These are phyloP conservation scores for Daubentonia madagascariensis DNA, from an alignment of 2,113 vertebrate species.

Conservation along the genomic window DNA sequence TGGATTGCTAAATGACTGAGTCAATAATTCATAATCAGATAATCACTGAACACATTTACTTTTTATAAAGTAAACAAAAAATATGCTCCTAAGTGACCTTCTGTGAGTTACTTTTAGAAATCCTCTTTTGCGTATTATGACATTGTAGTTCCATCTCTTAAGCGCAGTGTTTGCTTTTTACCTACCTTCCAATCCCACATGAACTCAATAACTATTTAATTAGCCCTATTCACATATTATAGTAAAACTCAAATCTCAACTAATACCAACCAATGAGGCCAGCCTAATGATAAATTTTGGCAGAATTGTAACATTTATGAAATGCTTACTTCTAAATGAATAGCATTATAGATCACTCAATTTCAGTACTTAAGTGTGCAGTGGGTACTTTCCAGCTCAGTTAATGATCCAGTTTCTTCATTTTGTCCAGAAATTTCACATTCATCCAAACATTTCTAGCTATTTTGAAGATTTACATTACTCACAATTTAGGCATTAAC, in stretches of 20 bases:
- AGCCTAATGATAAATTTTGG: conserved; percentile 45
- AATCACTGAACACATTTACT: background rate
- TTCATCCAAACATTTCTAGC: conserved; percentile 47
- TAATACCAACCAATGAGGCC: conserved; percentile 27
- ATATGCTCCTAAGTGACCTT: background rate
- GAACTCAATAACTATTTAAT: background rate
- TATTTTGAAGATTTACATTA: conserved; percentile 56
- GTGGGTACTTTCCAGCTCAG: background rate
- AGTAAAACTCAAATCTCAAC: background rate
- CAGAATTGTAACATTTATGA: conserved; percentile 48
- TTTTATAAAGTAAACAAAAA: background rate
- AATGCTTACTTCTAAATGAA: conserved; percentile 63
- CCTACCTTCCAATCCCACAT: background rate
- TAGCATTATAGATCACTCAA: background rate
- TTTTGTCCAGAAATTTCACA: conserved; percentile 49
- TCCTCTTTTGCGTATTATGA: background rate
- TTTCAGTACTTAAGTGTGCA: background rate
- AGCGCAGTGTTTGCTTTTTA: background rate
- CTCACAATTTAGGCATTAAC: conserved; percentile 47
- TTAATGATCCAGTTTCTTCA: conserved; percentile 55
- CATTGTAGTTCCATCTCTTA: background rate
- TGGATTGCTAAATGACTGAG: background rate
- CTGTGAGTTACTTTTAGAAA: background rate
- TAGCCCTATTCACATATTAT: background rate
- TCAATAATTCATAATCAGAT: background rate